These are phyloP conservation scores for Peromyscus maniculatus DNA, from an alignment of 2,113 vertebrate genomes.

Conservation along the genomic window DNA sequence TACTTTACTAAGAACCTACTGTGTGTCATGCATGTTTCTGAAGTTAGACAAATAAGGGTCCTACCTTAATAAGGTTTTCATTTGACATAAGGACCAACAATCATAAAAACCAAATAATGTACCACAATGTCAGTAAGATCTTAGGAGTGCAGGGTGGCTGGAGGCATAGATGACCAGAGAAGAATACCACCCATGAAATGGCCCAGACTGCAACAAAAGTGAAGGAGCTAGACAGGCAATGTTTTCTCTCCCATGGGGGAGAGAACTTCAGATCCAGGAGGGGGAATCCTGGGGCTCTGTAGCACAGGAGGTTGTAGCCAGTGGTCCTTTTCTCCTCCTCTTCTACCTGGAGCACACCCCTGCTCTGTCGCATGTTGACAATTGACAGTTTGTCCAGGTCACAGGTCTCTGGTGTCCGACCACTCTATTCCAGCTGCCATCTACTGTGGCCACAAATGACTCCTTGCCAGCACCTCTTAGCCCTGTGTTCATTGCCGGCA, in stretches of 20 bases:
- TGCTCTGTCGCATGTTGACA: neutral
- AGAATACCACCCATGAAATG: neutral
- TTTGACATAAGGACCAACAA: neutral
- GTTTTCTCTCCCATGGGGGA: neutral
- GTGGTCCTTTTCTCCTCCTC: neutral
- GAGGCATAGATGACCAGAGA: neutral
- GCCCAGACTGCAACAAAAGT: neutral
- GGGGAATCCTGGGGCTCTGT: neutral
- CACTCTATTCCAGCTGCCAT: neutral
- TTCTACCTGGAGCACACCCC: neutral
- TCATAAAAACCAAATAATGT: neutral
- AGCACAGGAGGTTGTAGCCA: neutral
- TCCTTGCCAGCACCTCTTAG: neutral
- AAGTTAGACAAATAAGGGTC: constrained; percentile 29
- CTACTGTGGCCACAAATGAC: neutral
- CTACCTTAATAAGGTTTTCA: neutral
- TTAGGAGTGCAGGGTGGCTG: neutral
- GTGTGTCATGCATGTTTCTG: neutral
- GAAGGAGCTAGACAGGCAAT: neutral
- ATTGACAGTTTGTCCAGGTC: neutral
- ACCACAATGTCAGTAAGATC: neutral
- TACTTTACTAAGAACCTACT: constrained; percentile 19
- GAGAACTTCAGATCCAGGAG: neutral
- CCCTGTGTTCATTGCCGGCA: neutral
- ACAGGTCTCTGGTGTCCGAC: neutral